phyloP scores from a whole-genome alignment of 2,113 vertebrate species.

The Colius striatus region DNA sequence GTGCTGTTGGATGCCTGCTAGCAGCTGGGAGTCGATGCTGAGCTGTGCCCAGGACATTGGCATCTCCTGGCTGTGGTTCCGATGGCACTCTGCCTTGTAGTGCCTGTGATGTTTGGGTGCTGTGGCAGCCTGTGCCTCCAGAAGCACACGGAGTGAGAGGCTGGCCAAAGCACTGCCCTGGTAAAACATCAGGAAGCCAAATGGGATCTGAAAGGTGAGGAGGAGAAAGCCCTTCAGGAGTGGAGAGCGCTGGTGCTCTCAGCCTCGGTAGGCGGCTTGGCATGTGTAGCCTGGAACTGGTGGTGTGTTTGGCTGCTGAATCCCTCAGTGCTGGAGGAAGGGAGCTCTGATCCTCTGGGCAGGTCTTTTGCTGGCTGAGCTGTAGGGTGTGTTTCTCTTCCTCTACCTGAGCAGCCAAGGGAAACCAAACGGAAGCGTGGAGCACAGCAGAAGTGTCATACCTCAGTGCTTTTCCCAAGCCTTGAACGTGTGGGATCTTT shows the following conservation, averaged over 20 bases:
- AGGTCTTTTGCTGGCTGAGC: neutral
- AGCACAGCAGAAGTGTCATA: fast-evolving
- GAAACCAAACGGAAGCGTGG: neutral
- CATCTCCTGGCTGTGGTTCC: neutral
- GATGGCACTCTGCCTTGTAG: neutral
- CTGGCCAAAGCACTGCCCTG: neutral
- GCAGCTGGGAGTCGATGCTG: neutral
- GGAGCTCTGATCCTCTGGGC: neutral
- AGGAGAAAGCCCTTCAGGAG: neutral
- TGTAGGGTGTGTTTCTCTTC: neutral
- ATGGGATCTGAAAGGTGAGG: neutral
- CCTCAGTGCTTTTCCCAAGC: neutral
- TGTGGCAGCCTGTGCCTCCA: neutral
- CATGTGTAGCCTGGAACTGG: neutral
- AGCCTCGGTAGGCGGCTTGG: neutral
- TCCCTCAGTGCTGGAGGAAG: neutral
- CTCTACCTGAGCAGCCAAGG: neutral
- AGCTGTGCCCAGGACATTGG: neutral
- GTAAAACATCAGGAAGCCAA: neutral
- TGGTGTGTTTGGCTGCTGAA: neutral
- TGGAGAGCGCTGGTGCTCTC: neutral
- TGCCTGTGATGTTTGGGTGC: neutral
- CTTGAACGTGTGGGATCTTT: neutral
- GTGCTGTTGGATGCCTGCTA: neutral
- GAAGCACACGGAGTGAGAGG: neutral